These are phyloP conservation scores for Saxidomus purpurata DNA, from an alignment of 1,140 invertebrate genomes.

Conservation along the genomic window DNA sequence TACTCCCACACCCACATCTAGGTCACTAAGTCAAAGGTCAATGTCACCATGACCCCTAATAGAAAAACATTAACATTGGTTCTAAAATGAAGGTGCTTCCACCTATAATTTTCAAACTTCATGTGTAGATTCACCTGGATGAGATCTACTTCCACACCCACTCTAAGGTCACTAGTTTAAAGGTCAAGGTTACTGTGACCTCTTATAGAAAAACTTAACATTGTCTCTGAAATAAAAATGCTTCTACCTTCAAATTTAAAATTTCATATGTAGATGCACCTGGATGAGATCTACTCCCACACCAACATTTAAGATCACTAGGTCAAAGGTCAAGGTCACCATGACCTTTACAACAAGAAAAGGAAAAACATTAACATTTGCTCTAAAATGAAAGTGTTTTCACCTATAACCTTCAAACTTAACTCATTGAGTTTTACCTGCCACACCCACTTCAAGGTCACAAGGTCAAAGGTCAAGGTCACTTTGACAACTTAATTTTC, in stretches of 20 bases:
- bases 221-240: not conserved
- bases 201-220: not conserved
- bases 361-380: not conserved
- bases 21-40: conserved; percentile 31
- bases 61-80: not conserved
- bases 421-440: not conserved
- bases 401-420: conserved; percentile 2
- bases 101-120: conserved; percentile 3
- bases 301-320: not conserved
- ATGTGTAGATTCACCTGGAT: conserved; percentile 2
- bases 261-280: conserved; percentile 26
- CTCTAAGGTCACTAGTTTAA: not conserved
- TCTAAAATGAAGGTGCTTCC: not conserved
- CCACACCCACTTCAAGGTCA: not conserved
- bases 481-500: not conserved
- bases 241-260: not conserved
- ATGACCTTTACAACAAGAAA: not conserved
- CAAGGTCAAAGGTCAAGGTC: conserved; percentile 22
- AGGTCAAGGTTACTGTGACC: conserved; percentile 7
- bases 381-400: conserved; percentile 2
- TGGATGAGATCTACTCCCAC: not conserved
- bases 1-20: not conserved
- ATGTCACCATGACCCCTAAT: not conserved
- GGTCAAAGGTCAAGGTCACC: conserved; percentile 29
- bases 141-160: not conserved